Percentiles rank a stretch among this genome's conserved stretches.
Evolutionary conservation across 2,113 vertebrate species (phyloP).

Genomic region (Oncorhynchus keta): DNA sequence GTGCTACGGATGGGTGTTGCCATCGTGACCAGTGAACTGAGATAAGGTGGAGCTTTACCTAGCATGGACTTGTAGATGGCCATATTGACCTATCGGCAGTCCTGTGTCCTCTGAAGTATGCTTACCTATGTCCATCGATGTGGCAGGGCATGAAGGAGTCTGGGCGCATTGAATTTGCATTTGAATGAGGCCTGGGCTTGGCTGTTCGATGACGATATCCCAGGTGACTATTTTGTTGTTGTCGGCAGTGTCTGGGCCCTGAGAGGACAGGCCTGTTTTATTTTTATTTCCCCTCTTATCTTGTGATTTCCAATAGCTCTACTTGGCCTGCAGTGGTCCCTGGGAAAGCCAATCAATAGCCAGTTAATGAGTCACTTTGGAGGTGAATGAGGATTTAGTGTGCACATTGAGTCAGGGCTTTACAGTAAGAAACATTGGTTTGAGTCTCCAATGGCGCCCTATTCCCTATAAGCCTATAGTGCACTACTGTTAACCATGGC

Average conservation of each 20-base stretch:
- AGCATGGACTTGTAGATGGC: neutral
- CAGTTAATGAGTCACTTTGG: conserved; percentile 13
- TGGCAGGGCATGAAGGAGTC: neutral
- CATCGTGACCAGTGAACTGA: too few relatives aligned
- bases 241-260: neutral
- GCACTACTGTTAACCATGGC: too few relatives aligned
- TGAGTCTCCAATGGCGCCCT: too few relatives aligned
- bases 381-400: neutral
- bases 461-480: too few relatives aligned
- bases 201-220: neutral
- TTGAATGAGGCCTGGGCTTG: neutral
- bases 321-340: conserved; percentile 3
- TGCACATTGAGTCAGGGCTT: neutral
- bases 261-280: neutral
- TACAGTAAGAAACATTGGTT: too few relatives aligned
- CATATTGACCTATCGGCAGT: neutral
- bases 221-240: neutral
- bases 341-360: conserved; percentile 21
- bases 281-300: conserved; percentile 1
- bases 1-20: too few relatives aligned
- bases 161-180: neutral
- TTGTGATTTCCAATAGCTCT: conserved; percentile 21
- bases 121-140: neutral
- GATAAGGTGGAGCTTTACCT: too few relatives aligned
- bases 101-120: neutral